Evolutionary conservation across 2,888 invertebrate genomes (phyloP), one percentile per base, ranked within the genome.

Genomic region (Megastigmus dorsalis): DNA sequence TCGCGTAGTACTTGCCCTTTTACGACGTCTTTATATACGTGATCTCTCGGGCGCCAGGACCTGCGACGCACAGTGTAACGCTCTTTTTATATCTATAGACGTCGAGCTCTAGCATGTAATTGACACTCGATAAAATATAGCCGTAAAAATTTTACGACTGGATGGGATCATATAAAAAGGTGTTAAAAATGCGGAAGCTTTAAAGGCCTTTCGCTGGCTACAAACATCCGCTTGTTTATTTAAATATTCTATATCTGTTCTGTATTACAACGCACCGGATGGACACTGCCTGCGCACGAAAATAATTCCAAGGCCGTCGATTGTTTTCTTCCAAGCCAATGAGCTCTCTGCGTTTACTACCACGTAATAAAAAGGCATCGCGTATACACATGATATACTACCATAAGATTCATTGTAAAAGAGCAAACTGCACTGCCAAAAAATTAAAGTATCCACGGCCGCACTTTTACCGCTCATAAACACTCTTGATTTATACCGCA

Each of bases 101-200:
- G 13, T 5, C 7, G 3, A 13, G 48, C 43, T 55, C 54, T 18
- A 52, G 52, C 9, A 38, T 41, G 41, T 71, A 65, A 71, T 71
- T 71, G 65, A 71, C 57, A 71, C 30, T 65, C 65, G 71, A 72
- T 65, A 65, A 72, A 62, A 62, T 59, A 59, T 57, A n/a, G 41
- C 50, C 28, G n/a, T 68, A 68, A 68, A 48, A 59, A 41, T 20
- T 59, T 68, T 68, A 68, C 38, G 38, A 48, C 48, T 38, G 18
- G 10, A 3, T n/a, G 38, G 33, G n/a, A n/a, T 59, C 28, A 15
- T 59, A 68, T n/a, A 68, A 65, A 28, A 50, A 45, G 20, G 38
- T 10, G 23, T n/a, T 67, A 57, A 48, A 50, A 48, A n/a, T n/a
- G n/a, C n/a, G n/a, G n/a, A n/a, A 57, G n/a, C 26, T 41, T 26